Base-by-base conservation (phyloP, 2,888 invertebrate genomes). In the Drosophila flavopinicola region DNA sequence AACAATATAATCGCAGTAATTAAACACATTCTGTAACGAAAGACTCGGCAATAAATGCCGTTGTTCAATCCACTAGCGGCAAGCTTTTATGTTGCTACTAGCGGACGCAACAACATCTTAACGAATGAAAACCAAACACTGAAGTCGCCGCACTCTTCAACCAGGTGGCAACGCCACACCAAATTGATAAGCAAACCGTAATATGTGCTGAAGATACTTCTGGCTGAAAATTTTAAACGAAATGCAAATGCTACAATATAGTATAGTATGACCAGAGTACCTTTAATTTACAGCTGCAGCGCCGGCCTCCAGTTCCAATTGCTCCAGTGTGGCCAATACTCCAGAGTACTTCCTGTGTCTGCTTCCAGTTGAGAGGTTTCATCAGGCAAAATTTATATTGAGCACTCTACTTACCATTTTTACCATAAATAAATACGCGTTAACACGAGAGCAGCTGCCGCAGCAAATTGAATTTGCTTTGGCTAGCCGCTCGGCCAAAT, bases 1-100 rank as follows among this genome's bases (percentile, higher is more conserved):
- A 2, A 1, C 29, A 29, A 1, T 3, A 9, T 3, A 30, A 30
- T 5, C 1, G 5, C n/a, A 30, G 3, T 33, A 15, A 15, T n/a
- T 20, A 7, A 30, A 29, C 3, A 24, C 2, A 9, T 10, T 13
- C 1, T 1, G 6, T 0, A n/a, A 7, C 1, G 1, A 10, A 39
- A 72, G 87, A 87, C 37, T 69, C 87, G 89, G 89, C 89, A 87
- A 47, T 69, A 1, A 49, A 72, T 85, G 87, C 87, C 87, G 85
- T 88, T 78, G 80, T 42, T 48, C 27, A 45, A 56, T 4, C n/a
- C 7, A 13, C 39, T 23, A 30, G 30, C 1, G 41, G 53, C 83
- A 79, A 82, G 61, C 79, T 79, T 79, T 79, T 85, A 79, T 11
- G 79, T 85, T 82, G 69, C 72, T 33, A 17, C 52, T 35, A 53